A percentile compares a stretch with the other conserved stretches of the same genome.
These are phyloP conservation scores for Lepidotrigona ventralis DNA, from an alignment of 1,140 invertebrate species.

Conservation along the genomic window DNA sequence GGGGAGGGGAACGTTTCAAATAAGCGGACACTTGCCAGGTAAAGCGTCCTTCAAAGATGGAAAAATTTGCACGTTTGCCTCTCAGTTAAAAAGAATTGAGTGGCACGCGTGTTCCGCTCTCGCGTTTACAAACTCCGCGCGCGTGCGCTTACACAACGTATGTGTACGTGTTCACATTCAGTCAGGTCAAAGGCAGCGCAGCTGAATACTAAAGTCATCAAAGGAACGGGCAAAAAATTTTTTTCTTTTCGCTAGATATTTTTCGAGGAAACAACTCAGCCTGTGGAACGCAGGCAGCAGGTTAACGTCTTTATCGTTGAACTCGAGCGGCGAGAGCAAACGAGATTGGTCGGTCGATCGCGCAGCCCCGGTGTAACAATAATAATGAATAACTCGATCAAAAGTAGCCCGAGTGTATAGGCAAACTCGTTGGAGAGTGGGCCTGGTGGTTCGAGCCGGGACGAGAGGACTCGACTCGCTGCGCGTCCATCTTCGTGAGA, in stretches of 20 bases:
- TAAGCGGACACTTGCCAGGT: neutral
- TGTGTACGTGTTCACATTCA: neutral
- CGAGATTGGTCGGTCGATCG: constrained; percentile 1
- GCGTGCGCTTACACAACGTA: neutral
- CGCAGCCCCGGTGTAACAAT: constrained; percentile 27
- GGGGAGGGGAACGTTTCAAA: neutral
- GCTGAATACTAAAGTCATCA: neutral
- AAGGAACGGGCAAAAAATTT: neutral
- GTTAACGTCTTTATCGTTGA: constrained; percentile 11
- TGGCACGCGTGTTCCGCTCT: neutral
- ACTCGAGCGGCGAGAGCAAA: neutral
- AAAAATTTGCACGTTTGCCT: neutral
- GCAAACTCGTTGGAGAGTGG: constrained; percentile 39
- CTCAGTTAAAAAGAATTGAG: neutral
- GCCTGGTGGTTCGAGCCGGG: neutral
- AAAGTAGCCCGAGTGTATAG: constrained; percentile 45
- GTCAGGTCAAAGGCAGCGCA: neutral
- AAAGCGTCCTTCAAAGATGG: too few relatives aligned
- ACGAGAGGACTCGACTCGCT: constrained; percentile 4
- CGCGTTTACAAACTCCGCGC: neutral
- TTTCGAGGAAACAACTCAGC: neutral
- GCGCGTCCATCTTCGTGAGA: constrained; percentile 51
- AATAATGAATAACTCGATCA: constrained; percentile 49
- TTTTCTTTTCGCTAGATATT: neutral
- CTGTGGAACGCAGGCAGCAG: too few relatives aligned